phyloP scores from a whole-genome alignment of 1,140 invertebrate genomes.

The Antheraea pernyi region DNA sequence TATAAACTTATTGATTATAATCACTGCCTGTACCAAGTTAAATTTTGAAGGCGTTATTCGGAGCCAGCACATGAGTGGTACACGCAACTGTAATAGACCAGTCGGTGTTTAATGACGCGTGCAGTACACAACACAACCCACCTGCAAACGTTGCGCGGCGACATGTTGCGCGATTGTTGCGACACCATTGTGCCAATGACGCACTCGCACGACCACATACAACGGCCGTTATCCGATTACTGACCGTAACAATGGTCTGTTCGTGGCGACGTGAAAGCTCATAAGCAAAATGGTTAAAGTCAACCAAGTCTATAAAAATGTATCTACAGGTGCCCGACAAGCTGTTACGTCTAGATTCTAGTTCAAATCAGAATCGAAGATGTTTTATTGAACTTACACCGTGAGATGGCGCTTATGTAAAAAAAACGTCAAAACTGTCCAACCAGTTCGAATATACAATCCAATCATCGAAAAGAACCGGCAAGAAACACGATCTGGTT shows the following conservation, averaged over 20 bases:
- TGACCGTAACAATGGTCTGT: constrained; percentile 7
- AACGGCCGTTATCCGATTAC: neutral
- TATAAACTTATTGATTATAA: neutral
- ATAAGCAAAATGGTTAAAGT: constrained; percentile 8
- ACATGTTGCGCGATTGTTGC: constrained; percentile 13
- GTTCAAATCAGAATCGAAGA: too few species aligned
- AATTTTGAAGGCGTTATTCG: neutral
- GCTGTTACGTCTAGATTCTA: too few species aligned
- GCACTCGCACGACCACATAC: constrained; percentile 9
- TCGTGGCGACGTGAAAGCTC: constrained; percentile 13
- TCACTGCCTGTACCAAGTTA: neutral
- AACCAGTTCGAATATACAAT: too few species aligned
- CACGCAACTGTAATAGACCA: neutral
- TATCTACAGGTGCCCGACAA: neutral
- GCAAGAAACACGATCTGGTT: too few species aligned
- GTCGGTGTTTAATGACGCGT: neutral
- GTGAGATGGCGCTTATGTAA: too few species aligned
- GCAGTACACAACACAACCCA: constrained; percentile 4
- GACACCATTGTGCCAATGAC: constrained; percentile 6
- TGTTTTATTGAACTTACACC: too few species aligned
- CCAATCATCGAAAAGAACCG: too few species aligned
- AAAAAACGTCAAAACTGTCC: too few species aligned
- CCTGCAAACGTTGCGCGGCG: constrained; percentile 8
- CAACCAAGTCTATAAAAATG: neutral
- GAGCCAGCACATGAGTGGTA: neutral